Conservation (phyloP, 2,888 invertebrate species). For the Xestia c-nigrum region DNA sequence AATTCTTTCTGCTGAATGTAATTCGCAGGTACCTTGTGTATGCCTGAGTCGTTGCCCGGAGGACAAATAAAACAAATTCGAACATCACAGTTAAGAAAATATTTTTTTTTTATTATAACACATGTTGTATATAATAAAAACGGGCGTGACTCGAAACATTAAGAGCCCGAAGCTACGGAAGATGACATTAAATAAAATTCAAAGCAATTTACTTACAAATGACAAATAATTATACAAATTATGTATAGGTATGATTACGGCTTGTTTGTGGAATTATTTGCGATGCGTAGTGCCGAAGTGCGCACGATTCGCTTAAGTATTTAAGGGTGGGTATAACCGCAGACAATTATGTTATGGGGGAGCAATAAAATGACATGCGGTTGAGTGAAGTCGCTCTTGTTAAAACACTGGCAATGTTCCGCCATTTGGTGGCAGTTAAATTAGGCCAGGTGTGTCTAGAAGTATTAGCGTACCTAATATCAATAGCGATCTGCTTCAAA, state of each 20-base stretch:
- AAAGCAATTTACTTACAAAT: constrained; percentile 75
- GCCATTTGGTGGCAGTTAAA: constrained; percentile 68
- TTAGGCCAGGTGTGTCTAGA: constrained; percentile 21
- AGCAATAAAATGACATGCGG: constrained; percentile 79
- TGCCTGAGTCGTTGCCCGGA: neutral
- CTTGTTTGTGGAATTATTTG: constrained; percentile 78
- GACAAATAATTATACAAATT: constrained; percentile 80
- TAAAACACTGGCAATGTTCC: constrained; percentile 68
- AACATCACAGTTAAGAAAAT: constrained; percentile 4
- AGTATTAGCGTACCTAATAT: neutral
- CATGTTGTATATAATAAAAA: constrained; percentile 41
- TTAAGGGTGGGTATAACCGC: constrained; percentile 81
- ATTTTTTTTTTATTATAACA: constrained; percentile 32
- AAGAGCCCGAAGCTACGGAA: constrained; percentile 74
- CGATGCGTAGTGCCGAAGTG: constrained; percentile 73
- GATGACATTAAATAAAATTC: constrained; percentile 75
- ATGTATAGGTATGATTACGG: constrained; percentile 72
- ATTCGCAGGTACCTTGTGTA: neutral
- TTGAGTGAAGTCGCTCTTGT: constrained; percentile 73
- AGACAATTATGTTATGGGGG: constrained; percentile 79
- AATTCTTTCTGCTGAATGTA: neutral
- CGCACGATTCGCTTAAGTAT: constrained; percentile 79
- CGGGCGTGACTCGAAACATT: constrained; percentile 59
- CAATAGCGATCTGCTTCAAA: neutral
- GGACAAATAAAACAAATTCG: neutral